A percentile compares a stretch with the other conserved stretches of the same genome.
These are phyloP conservation scores for Magallana nippona DNA, from an alignment of 2,888 invertebrate genomes.

Conservation along the genomic window DNA sequence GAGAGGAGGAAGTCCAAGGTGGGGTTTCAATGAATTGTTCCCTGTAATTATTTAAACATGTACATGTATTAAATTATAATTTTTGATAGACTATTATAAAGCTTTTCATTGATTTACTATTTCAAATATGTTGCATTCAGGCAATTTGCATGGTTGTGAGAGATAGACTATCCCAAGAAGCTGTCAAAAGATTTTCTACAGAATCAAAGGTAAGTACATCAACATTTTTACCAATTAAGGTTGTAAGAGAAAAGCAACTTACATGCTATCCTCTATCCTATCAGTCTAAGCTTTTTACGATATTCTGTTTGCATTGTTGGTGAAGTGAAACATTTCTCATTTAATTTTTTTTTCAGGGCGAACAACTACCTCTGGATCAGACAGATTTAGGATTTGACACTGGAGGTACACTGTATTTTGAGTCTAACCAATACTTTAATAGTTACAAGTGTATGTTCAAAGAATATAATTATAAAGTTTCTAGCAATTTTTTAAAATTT, in stretches of 20 bases:
- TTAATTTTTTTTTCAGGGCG: slow-evolving; percentile 43
- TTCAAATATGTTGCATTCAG: slow-evolving; percentile 54
- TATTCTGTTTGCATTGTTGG: no score
- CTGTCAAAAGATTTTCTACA: slow-evolving; percentile 79
- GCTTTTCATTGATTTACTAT: not conserved
- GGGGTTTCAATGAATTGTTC: no score
- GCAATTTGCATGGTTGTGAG: slow-evolving; percentile 75
- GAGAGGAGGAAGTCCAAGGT: no score
- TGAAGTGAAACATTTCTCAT: not conserved
- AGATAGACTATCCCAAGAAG: slow-evolving; percentile 81
- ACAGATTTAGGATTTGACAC: slow-evolving; percentile 86
- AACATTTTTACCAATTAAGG: no score
- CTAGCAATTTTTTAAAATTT: no score
- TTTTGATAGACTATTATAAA: no score
- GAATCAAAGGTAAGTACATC: slow-evolving; percentile 59
- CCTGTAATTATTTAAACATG: no score
- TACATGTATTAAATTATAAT: no score
- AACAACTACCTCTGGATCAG: slow-evolving; percentile 84
- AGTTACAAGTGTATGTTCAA: no score
- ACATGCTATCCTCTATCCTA: not conserved
- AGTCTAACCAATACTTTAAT: no score
- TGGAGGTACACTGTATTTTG: slow-evolving; percentile 79
- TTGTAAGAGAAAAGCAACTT: not conserved
- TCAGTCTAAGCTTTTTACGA: no score
- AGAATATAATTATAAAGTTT: no score